phyloP scores from a whole-genome alignment of 2,888 invertebrate genomes.

The Sinohyriopsis cumingii region DNA sequence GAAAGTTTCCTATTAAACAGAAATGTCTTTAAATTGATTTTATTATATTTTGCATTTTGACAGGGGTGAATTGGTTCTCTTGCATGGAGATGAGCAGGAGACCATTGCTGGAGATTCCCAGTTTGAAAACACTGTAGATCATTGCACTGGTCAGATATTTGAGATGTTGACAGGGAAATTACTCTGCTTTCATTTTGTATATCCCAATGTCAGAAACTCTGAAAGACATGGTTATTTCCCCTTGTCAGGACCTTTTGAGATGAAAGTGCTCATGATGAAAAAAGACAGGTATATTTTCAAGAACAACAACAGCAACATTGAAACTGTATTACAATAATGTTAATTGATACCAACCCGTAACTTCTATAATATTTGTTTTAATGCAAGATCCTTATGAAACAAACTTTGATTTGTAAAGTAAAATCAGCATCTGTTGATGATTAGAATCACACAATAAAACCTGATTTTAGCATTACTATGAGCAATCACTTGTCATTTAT shows the following conservation, averaged over 20 bases:
- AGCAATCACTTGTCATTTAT: no score
- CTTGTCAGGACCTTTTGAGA: slow-evolving; percentile 42
- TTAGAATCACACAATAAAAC: no score
- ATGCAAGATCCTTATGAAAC: no score
- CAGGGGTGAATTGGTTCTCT: slow-evolving; percentile 27
- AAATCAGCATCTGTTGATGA: no score
- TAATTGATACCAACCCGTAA: no score
- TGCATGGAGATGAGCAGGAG: slow-evolving; percentile 16
- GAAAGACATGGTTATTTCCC: slow-evolving; percentile 43
- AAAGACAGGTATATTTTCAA: slow-evolving; percentile 22
- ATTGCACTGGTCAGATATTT: slow-evolving; percentile 12
- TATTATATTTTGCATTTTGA: slow-evolving; percentile 1
- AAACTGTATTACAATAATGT: no score
- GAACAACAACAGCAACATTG: background rate
- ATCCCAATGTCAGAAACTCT: slow-evolving; percentile 33
- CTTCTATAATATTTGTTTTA: no score
- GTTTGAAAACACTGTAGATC: slow-evolving; percentile 18
- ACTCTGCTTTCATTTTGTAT: slow-evolving; percentile 22
- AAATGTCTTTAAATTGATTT: background rate
- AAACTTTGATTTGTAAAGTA: no score
- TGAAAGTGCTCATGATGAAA: slow-evolving; percentile 12
- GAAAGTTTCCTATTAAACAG: background rate
- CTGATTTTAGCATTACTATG: no score
- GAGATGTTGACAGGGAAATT: slow-evolving; percentile 22
- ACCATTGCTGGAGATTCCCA: slow-evolving; percentile 14